phyloP scores from a whole-genome alignment of 2,113 vertebrate genomes.

The Pheucticus melanocephalus region DNA sequence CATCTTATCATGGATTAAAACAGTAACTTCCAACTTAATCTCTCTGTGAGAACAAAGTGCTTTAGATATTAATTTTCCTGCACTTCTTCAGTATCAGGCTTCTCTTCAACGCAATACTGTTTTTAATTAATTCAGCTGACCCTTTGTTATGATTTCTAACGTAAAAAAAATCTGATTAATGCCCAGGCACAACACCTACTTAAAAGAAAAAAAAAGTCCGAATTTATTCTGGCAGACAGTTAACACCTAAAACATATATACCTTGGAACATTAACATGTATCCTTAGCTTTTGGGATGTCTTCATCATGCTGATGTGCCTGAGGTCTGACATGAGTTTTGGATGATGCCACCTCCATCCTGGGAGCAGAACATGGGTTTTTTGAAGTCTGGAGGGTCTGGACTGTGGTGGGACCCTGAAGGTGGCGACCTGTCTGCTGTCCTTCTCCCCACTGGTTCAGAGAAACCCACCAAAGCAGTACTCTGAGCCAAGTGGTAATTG shows the following conservation, averaged over 20 bases:
- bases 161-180: background rate
- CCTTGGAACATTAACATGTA: background rate
- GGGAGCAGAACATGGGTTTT: background rate
- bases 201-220: background rate
- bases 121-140: background rate
- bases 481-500: conserved; percentile 46
- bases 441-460: background rate
- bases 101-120: background rate
- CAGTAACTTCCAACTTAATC: background rate
- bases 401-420: rapidly evolving
- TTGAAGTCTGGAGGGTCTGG: background rate
- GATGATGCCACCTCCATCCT: rapidly evolving
- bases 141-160: background rate
- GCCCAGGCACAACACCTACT: background rate
- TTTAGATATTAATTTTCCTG: background rate
- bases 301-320: background rate
- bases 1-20: background rate
- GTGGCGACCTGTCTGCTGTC: background rate
- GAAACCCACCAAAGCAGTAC: background rate
- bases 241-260: background rate
- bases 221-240: background rate
- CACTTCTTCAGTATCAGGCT: background rate
- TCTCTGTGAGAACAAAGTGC: background rate
- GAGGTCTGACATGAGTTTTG: background rate
- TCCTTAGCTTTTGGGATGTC: background rate